Evolutionary conservation across 2,113 vertebrate genomes (phyloP).

Genomic region (Macquaria ambigua): DNA sequence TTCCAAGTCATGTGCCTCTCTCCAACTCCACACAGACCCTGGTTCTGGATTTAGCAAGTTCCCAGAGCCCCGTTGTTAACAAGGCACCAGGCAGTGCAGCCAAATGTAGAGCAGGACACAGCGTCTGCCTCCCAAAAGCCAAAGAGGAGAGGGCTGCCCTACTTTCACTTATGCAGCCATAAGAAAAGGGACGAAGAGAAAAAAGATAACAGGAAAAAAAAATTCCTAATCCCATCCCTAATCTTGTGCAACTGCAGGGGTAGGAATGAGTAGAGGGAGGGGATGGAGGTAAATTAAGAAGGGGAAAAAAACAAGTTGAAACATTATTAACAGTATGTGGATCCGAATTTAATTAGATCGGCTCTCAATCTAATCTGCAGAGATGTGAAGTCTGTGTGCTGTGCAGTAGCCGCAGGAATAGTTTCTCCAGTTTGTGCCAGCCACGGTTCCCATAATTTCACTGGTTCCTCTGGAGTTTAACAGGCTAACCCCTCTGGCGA

Average conservation of each 20-base stretch:
- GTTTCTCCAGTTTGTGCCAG: slow-evolving; percentile 13
- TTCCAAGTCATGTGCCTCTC: neutral
- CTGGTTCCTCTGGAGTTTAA: slow-evolving; percentile 52
- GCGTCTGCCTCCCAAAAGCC: slow-evolving; percentile 35
- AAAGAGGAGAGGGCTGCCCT: slow-evolving; percentile 54
- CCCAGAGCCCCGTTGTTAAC: slow-evolving; percentile 48
- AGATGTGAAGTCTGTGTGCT: slow-evolving; percentile 10
- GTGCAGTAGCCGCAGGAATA: slow-evolving; percentile 25
- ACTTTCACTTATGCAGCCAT: slow-evolving; percentile 62
- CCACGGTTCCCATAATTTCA: slow-evolving; percentile 35
- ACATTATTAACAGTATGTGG: slow-evolving; percentile 24
- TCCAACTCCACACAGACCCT: slow-evolving; percentile 17
- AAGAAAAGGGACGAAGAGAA: neutral
- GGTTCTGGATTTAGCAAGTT: slow-evolving; percentile 35
- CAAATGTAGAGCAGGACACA: slow-evolving; percentile 67
- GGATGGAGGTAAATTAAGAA: neutral
- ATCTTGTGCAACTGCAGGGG: neutral
- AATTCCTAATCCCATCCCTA: neutral
- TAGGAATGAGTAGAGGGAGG: neutral
- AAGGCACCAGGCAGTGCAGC: slow-evolving; percentile 44
- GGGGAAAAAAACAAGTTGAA: neutral
- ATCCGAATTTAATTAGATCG: slow-evolving; percentile 52
- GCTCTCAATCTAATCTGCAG: slow-evolving; percentile 34
- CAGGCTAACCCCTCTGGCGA: slow-evolving; percentile 47
- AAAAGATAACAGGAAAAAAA: slow-evolving; percentile 4